Base-by-base conservation (phyloP, 64 coral and sea anemone species). In the Porites lutea region DNA sequence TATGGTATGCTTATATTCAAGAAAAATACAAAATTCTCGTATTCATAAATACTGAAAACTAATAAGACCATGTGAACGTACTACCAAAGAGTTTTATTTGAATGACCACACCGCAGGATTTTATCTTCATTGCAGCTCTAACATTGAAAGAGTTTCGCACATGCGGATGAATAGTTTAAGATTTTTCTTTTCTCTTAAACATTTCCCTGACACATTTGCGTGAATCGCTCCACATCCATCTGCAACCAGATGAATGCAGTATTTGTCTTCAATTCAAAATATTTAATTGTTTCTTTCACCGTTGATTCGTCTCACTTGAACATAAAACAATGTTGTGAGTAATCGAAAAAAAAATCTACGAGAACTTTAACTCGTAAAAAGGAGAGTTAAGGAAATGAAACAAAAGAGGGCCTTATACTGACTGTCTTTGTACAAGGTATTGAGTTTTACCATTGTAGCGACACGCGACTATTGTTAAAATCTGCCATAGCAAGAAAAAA, bases 401-500 rank as follows among this genome's bases (percentile, higher is more conserved):
- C 18, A 18, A 14, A 2, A 50, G 27, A 37, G 46, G 19, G 46
- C 47, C 37, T 76, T 76, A 76, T 48, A 13, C 13, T 5, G 73
- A 46, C 15, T 3, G 37, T 45, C 48, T 4, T 49, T 51, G 19
- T 51, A 19, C 6, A 76, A 76, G 73, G 19, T 52, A 76, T 49
- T 76, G 73, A 76, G 48, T 16, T 50, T 6, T 18, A 76, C 13
- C 73, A 8, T 15, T 52, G 73, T 76, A 76, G 48, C 37, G 2
- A 37, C 46, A 76, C 73, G 15, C 45, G 73, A 76, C 73, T 57
- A 57, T 57, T 57, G 54, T 76, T 18, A 49, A 1, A 16, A 76
- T 76, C 73, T 76, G 73, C 75, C 75, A 77, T 15, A 77, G 50
- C 15, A 22, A 37, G 54, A 52, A 50, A 52, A 52, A 78, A 51